Percentiles rank a stretch among this genome's conserved stretches.
Evolutionary conservation across 2,888 invertebrate genomes (phyloP).

Genomic region (Cyclophora albipunctata): DNA sequence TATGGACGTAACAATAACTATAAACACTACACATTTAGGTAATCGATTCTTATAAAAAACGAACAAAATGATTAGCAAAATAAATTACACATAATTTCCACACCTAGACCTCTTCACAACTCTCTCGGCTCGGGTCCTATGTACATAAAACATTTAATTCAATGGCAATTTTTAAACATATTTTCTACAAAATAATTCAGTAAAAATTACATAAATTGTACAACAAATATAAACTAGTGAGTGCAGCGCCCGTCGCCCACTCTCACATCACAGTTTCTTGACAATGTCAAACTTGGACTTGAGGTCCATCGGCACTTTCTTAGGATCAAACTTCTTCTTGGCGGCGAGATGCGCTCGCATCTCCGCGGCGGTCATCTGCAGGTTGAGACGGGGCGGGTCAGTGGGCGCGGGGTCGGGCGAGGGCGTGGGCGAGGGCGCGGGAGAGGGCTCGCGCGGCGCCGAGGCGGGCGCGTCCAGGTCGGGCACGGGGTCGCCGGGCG

Average conservation of each 20-base stretch:
- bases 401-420: conserved; percentile 13
- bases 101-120: conserved; percentile 30
- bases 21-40: conserved; percentile 58
- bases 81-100: conserved; percentile 40
- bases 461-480: conserved; percentile 48
- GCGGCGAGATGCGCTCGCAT: conserved; percentile 89
- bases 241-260: conserved; percentile 13
- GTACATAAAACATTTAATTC: conserved; percentile 39
- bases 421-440: conserved; percentile 10
- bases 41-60: conserved; percentile 54
- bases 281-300: conserved; percentile 96
- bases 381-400: conserved; percentile 76
- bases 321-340: conserved; percentile 92
- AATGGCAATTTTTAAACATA: conserved; percentile 50
- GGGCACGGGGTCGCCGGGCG: conserved; percentile 81
- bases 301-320: conserved; percentile 91
- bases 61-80: conserved; percentile 42
- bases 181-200: conserved; percentile 27
- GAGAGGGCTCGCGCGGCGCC: conserved; percentile 20
- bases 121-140: conserved; percentile 35
- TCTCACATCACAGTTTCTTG: conserved; percentile 84
- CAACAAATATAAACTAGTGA: conserved; percentile 17
- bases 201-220: conserved; percentile 30
- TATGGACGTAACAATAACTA: conserved; percentile 43
- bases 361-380: conserved; percentile 94